Conservation (phyloP, 2,888 invertebrate genomes). For the Epistrophe grossulariae region DNA sequence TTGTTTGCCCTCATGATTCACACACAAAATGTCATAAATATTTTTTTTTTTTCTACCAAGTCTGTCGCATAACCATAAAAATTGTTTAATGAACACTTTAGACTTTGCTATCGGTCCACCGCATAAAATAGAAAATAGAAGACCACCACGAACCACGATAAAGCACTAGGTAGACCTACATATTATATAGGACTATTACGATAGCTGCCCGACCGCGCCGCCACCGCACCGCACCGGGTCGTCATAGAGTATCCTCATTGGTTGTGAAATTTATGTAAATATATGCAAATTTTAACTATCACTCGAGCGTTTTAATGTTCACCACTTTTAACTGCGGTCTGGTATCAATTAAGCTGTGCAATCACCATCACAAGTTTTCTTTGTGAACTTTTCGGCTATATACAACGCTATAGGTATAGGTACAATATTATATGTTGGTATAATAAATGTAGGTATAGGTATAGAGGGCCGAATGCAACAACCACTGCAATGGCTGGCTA, state of each 20-base stretch:
- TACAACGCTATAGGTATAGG: too few relatives aligned
- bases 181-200: conserved; percentile 4
- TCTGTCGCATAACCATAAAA: conserved; percentile 55
- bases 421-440: neutral
- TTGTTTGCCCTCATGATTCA: conserved; percentile 13
- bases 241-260: neutral
- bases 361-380: conserved; percentile 44
- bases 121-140: conserved; percentile 47
- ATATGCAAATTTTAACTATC: conserved; percentile 70
- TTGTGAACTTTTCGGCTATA: conserved; percentile 19
- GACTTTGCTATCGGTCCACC: conserved; percentile 10
- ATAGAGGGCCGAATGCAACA: neutral
- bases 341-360: conserved; percentile 72
- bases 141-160: conserved; percentile 20
- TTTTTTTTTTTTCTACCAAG: conserved; percentile 6
- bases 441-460: neutral
- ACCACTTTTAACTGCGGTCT: conserved; percentile 72
- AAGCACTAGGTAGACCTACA: neutral
- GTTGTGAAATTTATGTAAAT: conserved; percentile 66
- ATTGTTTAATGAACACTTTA: conserved; percentile 65
- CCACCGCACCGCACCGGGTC: too few relatives aligned
- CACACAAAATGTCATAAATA: conserved; percentile 38
- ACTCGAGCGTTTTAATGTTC: conserved; percentile 47
- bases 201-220: neutral
- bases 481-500: conserved; percentile 49